phyloP scores from a whole-genome alignment of 2,797 vertebrate species.

The Oreortyx pictus region DNA sequence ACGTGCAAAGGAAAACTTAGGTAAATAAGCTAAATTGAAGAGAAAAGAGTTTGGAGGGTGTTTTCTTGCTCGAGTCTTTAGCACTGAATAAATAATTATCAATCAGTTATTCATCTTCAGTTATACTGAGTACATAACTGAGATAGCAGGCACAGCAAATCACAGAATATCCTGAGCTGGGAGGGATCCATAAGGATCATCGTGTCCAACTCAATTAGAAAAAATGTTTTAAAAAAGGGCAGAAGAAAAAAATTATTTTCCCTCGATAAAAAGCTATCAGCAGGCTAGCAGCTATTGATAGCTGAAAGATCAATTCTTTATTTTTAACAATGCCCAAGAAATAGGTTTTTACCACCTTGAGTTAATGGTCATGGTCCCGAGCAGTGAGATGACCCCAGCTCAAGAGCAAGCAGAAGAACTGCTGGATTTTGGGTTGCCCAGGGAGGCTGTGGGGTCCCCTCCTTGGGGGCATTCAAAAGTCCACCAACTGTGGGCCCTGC shows the following conservation, averaged over 20 bases:
- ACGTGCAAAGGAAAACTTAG: background rate
- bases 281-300: background rate
- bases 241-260: background rate
- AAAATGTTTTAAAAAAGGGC: too few relatives aligned
- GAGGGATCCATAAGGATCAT: too few relatives aligned
- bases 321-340: slow-evolving; percentile 11
- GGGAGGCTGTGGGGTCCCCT: background rate
- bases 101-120: background rate
- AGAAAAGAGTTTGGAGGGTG: background rate
- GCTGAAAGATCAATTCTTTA: background rate
- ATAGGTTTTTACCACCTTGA: background rate
- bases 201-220: too few relatives aligned
- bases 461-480: background rate
- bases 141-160: background rate
- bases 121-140: background rate
- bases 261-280: background rate
- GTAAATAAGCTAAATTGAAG: background rate
- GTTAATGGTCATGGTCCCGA: background rate
- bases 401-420: background rate
- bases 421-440: background rate
- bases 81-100: background rate
- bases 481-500: background rate
- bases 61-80: background rate
- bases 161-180: too few relatives aligned
- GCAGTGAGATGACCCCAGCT: background rate